Evolutionary conservation across 1,140 invertebrate genomes (phyloP).

Genomic region (Cherax quadricarinatus): DNA sequence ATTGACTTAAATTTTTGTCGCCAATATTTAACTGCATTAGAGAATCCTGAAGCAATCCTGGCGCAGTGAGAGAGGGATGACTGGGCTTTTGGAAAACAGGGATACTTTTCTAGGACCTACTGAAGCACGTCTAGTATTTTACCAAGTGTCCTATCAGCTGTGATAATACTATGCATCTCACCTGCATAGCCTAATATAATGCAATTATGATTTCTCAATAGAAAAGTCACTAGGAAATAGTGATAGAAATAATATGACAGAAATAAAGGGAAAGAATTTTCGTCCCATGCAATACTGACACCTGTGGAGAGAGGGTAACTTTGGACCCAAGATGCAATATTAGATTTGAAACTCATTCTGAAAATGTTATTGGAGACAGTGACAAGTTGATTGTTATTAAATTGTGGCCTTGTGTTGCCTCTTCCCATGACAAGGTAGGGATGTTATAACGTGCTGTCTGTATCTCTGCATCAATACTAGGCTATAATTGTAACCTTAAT

Average conservation of each 20-base stretch:
- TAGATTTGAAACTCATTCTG: slow-evolving; percentile 24
- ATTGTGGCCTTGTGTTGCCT: background rate
- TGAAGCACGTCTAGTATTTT: too few relatives aligned
- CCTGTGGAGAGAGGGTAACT: background rate
- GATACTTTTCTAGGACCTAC: too few relatives aligned
- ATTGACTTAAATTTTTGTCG: too few relatives aligned
- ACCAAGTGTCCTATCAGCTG: too few relatives aligned
- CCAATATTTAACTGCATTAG: too few relatives aligned
- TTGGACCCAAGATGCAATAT: background rate
- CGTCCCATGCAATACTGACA: background rate
- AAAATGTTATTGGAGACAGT: background rate
- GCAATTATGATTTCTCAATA: background rate
- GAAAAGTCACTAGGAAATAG: background rate
- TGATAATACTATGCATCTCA: too few relatives aligned
- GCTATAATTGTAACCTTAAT: too few relatives aligned
- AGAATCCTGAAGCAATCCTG: too few relatives aligned
- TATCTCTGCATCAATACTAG: too few relatives aligned
- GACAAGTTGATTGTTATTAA: background rate
- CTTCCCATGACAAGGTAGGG: background rate
- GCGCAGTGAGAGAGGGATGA: too few relatives aligned
- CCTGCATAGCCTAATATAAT: background rate
- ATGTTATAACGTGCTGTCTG: too few relatives aligned
- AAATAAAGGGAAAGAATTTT: background rate
- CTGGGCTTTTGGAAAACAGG: too few relatives aligned
- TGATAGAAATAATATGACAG: background rate